Conservation (phyloP, 2,888 invertebrate genomes). For the Julus scanicus region DNA sequence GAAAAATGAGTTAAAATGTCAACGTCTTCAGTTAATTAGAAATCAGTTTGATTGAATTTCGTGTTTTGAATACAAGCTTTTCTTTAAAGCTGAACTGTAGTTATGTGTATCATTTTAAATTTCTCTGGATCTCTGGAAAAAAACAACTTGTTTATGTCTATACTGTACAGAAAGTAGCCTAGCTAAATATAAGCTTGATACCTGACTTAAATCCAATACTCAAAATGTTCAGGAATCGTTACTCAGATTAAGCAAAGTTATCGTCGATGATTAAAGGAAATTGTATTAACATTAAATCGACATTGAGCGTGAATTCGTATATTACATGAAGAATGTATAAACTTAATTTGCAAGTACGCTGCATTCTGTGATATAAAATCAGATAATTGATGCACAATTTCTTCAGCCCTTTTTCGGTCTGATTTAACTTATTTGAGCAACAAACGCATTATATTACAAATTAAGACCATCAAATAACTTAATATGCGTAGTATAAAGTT, state of each 20-base stretch:
- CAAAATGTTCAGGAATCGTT: background rate
- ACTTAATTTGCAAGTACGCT: background rate
- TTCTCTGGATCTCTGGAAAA: too few relatives aligned
- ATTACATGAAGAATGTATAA: background rate
- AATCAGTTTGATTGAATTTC: background rate
- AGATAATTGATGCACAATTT: background rate
- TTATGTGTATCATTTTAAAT: too few relatives aligned
- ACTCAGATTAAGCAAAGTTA: background rate
- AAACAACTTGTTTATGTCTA: too few relatives aligned
- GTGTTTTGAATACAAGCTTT: background rate
- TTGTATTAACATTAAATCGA: background rate
- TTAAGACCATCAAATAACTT: too few relatives aligned
- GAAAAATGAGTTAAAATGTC: background rate
- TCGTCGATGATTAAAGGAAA: background rate
- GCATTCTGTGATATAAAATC: background rate
- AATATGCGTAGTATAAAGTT: too few relatives aligned
- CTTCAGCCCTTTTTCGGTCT: background rate
- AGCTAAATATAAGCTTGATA: background rate
- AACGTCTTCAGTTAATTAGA: conserved; percentile 19
- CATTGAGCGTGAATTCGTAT: background rate
- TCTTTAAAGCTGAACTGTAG: background rate
- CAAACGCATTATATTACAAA: too few relatives aligned
- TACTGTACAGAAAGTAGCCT: too few relatives aligned
- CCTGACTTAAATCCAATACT: conserved; percentile 3
- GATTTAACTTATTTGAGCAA: background rate